Evolutionary conservation across 2,888 invertebrate species (phyloP).

Genomic region (Lithophane ornitopus): DNA sequence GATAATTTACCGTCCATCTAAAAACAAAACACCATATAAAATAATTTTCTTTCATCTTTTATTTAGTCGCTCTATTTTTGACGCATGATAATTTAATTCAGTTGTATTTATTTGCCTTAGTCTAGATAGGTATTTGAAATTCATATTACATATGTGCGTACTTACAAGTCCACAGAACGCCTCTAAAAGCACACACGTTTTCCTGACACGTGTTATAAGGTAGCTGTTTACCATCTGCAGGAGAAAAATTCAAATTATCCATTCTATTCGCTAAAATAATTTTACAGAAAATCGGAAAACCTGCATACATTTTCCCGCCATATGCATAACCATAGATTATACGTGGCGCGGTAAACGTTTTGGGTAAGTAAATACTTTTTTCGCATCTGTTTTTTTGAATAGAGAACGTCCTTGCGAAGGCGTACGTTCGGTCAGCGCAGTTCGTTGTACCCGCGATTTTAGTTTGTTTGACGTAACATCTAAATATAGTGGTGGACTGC

Average conservation of each 20-base stretch:
- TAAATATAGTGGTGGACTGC: conserved; percentile 59
- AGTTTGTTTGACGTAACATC: conserved; percentile 73
- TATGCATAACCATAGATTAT: not conserved
- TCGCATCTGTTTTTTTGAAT: conserved; percentile 63
- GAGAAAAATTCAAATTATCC: conserved; percentile 21
- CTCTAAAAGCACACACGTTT: conserved; percentile 17
- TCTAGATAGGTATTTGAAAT: conserved; percentile 9
- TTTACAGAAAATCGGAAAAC: not conserved
- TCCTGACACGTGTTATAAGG: conserved; percentile 15
- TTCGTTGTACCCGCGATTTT: conserved; percentile 69
- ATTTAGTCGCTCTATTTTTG: not conserved
- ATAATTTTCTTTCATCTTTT: not conserved
- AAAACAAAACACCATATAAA: no score
- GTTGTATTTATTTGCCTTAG: not conserved
- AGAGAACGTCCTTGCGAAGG: conserved; percentile 79
- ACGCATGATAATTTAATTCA: not conserved
- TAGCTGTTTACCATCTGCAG: conserved; percentile 25
- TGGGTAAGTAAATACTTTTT: conserved; percentile 55
- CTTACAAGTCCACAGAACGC: not conserved
- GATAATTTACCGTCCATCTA: no score
- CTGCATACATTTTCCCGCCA: conserved; percentile 23
- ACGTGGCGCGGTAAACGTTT: conserved; percentile 28
- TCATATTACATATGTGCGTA: not conserved
- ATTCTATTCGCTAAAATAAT: conserved; percentile 12
- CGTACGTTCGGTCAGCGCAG: conserved; percentile 67